Evolutionary conservation across 2,888 invertebrate species (phyloP).

Genomic region (Byasa hedistus): DNA sequence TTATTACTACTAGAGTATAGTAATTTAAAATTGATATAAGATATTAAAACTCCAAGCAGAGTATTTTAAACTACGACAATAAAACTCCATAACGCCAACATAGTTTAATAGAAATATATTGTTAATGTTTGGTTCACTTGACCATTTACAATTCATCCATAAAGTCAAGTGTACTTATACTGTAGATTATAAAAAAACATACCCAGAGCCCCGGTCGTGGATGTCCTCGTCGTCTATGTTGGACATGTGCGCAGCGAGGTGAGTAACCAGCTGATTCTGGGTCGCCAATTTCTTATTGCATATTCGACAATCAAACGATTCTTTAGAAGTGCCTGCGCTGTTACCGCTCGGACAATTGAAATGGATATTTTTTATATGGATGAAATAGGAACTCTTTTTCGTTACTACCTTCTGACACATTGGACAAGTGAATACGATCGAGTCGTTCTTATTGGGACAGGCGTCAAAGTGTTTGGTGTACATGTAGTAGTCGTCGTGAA

Average conservation of each 20-base stretch:
- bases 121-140: too few species aligned
- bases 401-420: constrained; percentile 53
- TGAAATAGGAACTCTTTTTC: constrained; percentile 51
- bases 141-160: too few species aligned
- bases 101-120: too few species aligned
- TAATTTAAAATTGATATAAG: too few species aligned
- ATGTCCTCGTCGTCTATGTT: constrained; percentile 51
- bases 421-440: constrained; percentile 50
- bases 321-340: constrained; percentile 8
- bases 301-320: constrained; percentile 58
- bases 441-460: constrained; percentile 51
- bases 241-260: constrained; percentile 67
- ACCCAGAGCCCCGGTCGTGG: constrained; percentile 58
- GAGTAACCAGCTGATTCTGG: constrained; percentile 63
- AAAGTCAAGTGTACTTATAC: not conserved
- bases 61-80: too few species aligned
- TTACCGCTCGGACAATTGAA: constrained; percentile 43
- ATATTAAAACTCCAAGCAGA: too few species aligned
- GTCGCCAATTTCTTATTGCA: constrained; percentile 58
- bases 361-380: constrained; percentile 58
- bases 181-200: constrained; percentile 28
- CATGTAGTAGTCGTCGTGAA: constrained; percentile 57
- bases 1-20: too few species aligned
- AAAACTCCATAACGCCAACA: too few species aligned
- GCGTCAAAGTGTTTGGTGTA: constrained; percentile 56